These are phyloP conservation scores for Ursus arctos DNA, from an alignment of 2,113 vertebrate genomes.

Conservation along the genomic window DNA sequence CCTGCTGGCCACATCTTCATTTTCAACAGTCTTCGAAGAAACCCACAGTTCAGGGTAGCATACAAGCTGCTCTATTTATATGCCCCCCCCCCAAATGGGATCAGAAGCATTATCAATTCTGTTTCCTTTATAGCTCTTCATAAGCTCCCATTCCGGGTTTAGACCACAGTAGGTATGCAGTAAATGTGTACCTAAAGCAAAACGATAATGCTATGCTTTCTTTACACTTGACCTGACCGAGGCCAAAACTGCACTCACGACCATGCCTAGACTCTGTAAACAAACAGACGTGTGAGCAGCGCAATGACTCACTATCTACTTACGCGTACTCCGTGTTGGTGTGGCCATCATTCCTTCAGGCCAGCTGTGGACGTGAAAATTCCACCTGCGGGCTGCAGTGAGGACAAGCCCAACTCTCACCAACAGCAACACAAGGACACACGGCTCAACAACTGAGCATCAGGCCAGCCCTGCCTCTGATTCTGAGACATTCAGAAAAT, in stretches of 20 bases:
- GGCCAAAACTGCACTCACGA: background rate
- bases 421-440: background rate
- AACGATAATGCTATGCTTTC: background rate
- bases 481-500: background rate
- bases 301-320: accelerated
- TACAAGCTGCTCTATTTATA: background rate
- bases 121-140: background rate
- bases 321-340: accelerated
- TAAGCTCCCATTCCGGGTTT: background rate
- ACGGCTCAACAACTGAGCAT: accelerated
- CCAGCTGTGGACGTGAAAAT: background rate
- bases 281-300: background rate
- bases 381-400: background rate
- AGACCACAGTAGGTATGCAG: background rate
- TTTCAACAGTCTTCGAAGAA: background rate
- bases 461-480: background rate
- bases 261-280: background rate
- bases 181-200: background rate
- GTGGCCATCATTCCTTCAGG: background rate
- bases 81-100: background rate
- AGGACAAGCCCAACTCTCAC: background rate
- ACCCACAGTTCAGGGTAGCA: accelerated
- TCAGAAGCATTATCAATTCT: background rate
- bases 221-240: background rate
- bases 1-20: background rate